Base-by-base conservation (phyloP, 1,140 invertebrate species). In the Drosophila orosa region DNA sequence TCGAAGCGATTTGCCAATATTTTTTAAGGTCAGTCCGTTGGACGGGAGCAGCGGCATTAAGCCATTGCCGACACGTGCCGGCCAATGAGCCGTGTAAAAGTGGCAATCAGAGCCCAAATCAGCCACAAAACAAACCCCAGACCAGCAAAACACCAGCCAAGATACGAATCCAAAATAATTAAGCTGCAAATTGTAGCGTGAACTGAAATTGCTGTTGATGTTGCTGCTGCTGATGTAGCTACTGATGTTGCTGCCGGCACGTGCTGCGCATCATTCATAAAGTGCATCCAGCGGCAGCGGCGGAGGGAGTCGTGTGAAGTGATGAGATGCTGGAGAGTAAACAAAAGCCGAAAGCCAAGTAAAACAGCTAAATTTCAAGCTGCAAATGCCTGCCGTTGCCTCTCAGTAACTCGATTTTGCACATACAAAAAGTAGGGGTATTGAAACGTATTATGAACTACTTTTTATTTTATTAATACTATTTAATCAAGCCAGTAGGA, bases 211-310 rank as follows among this genome's bases (percentile, higher is more conserved):
- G 54, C 35, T 67, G 35, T 47, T 50, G 52, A 13, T 66, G 40
- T 9, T 31, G 19, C 13, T 69, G 37, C 12, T 40, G 54, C 5
- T 71, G 48, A 19, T 60, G 58, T 29, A 39, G 45, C 15, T 67
- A 13, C 39, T 73, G 68, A 17, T 62, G 75, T 52, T 54, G 68
- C 37, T 78, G 57, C 31, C 27, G 66, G 71, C 78, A 87, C 83
- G 82, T 86, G 83, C 74, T 67, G 78, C 52, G 71, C 74, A 75
- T 75, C 69, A 82, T 85, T 85, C 78, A 86, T 74, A 85, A 85
- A 84, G 37, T 77, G 80, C 81, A 84, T 48, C 48, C 48, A 59
- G 42, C 33, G 17, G 12, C 57, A 42, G n/a, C 27, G 42, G 31
- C 27, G 44, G 15, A 13, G 6, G 17, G 3, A 1, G 17, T 22